phyloP scores from a whole-genome alignment of 2,797 vertebrate species.

The Todus mexicanus region DNA sequence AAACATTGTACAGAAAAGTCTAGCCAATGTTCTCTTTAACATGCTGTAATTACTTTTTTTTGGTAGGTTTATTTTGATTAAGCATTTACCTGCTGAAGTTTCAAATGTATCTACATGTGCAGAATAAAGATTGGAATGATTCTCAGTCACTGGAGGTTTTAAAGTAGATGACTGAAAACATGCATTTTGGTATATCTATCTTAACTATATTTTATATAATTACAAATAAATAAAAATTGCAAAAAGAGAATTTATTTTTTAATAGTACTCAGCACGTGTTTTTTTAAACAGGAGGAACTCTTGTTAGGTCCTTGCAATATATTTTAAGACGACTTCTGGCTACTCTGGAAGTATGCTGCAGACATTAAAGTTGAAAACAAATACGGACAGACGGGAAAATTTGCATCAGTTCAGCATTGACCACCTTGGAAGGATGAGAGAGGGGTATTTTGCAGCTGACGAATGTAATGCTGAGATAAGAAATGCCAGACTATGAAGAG shows the following conservation, averaged over 20 bases:
- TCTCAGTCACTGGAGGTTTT: not conserved
- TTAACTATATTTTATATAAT: not conserved
- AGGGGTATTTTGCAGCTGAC: not conserved
- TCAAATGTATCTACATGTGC: not conserved
- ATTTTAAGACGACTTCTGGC: not conserved
- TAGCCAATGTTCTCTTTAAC: not conserved
- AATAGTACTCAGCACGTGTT: not conserved
- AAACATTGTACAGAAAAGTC: not conserved
- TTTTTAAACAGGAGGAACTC: not conserved
- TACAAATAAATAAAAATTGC: not conserved
- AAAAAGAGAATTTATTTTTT: not conserved
- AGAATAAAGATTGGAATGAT: not conserved
- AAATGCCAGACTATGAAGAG: not conserved
- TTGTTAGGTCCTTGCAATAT: not conserved
- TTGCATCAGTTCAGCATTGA: not conserved
- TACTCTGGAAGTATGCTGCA: not conserved
- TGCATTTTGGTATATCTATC: not conserved
- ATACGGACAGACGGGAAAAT: not conserved
- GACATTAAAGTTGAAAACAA: not conserved
- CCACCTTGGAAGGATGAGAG: not conserved
- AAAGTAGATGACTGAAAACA: not conserved
- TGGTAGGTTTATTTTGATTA: not conserved
- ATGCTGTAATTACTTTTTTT: not conserved
- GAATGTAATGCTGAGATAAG: not conserved
- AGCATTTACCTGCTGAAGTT: not conserved